phyloP scores from a whole-genome alignment of 2,797 vertebrate genomes.

The Otolemur crassicaudatus region DNA sequence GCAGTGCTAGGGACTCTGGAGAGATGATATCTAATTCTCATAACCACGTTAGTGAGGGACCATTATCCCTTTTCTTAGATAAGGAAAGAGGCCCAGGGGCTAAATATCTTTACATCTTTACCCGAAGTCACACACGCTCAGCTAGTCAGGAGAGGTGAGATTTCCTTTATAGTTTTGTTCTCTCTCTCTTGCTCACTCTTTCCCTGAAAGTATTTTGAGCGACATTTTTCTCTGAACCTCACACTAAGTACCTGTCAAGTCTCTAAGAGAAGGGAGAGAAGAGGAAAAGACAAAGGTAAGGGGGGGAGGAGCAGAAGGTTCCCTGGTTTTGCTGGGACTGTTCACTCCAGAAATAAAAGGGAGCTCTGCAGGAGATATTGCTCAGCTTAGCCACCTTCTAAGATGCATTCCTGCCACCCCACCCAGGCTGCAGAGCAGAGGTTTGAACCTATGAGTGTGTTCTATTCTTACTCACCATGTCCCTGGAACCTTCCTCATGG shows the following conservation, averaged over 20 bases:
- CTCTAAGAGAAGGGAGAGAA: neutral
- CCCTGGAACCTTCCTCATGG: neutral
- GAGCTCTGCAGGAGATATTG: neutral
- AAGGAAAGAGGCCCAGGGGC: constrained; percentile 30
- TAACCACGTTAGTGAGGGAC: neutral
- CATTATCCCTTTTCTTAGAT: constrained; percentile 34
- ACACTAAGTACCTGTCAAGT: neutral
- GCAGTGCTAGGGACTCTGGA: neutral
- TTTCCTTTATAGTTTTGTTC: neutral
- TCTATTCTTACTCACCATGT: neutral
- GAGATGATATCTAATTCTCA: neutral
- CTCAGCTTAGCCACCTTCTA: neutral
- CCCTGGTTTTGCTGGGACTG: neutral
- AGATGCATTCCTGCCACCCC: neutral
- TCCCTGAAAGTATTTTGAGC: neutral
- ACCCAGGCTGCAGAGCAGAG: neutral
- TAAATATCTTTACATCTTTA: constrained; percentile 32
- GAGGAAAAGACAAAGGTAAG: neutral
- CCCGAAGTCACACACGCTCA: neutral
- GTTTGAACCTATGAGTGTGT: neutral
- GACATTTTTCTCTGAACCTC: neutral
- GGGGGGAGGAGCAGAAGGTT: fast-evolving
- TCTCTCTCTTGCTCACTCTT: neutral
- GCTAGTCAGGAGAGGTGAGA: neutral
- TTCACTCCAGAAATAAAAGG: neutral